These are phyloP conservation scores for Halesus radiatus DNA, from an alignment of 1,140 invertebrate species.

Conservation along the genomic window DNA sequence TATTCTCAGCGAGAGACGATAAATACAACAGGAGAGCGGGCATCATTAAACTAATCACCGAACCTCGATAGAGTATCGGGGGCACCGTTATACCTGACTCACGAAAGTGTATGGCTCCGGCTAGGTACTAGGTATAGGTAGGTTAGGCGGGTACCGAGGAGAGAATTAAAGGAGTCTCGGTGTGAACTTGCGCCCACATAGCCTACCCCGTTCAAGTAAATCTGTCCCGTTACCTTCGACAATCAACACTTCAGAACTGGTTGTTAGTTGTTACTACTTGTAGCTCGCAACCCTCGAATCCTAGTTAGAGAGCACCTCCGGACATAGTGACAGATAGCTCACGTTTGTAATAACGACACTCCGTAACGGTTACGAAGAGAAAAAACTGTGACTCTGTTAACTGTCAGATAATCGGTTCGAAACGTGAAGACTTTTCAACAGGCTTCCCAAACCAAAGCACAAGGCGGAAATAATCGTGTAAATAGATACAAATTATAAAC, in stretches of 20 bases:
- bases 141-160: no score
- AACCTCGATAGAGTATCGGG: slow-evolving; percentile 21
- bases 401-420: slow-evolving; percentile 32
- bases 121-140: no score
- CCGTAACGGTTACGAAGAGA: slow-evolving; percentile 23
- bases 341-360: not conserved
- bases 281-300: not conserved
- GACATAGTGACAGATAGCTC: not conserved
- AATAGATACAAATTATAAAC: no score
- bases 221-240: slow-evolving; percentile 1
- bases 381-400: slow-evolving; percentile 19
- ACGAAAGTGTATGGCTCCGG: slow-evolving; percentile 9
- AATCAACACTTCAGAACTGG: slow-evolving; percentile 25
- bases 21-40: no score
- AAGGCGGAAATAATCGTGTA: not conserved
- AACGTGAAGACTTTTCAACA: slow-evolving; percentile 8
- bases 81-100: slow-evolving; percentile 19
- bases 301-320: not conserved
- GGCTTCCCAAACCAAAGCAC: not conserved
- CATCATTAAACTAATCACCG: slow-evolving; percentile 2
- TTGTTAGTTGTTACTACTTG: not conserved
- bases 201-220: slow-evolving; percentile 8
- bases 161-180: not conserved
- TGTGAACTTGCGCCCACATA: not conserved
- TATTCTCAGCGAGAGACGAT: no score